These are phyloP conservation scores for Tonatia bakeri DNA, from an alignment of 2,113 vertebrate species.

Conservation along the genomic window DNA sequence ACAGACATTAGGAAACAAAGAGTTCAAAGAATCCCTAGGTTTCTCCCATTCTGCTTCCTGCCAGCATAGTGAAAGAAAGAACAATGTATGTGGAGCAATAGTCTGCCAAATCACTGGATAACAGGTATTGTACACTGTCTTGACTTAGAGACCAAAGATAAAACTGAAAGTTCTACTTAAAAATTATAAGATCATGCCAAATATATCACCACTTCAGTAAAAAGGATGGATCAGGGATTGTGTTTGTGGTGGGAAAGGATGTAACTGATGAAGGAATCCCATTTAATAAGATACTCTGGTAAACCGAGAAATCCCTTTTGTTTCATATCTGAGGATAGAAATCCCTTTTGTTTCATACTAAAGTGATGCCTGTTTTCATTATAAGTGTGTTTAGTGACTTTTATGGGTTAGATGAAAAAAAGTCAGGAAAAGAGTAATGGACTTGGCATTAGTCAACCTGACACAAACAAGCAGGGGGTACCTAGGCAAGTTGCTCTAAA, in stretches of 20 bases:
- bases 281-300: neutral
- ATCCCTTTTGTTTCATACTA: neutral
- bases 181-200: neutral
- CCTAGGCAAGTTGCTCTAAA: neutral
- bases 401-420: neutral
- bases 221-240: neutral
- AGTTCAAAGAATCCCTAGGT: neutral
- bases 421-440: neutral
- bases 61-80: neutral
- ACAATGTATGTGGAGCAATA: neutral
- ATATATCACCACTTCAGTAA: neutral
- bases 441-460: neutral
- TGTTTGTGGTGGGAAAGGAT: neutral
- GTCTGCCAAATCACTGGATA: neutral
- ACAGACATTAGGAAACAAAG: neutral
- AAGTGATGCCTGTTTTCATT: neutral
- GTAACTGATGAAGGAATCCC: neutral
- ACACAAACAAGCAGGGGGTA: neutral
- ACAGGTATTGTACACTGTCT: neutral
- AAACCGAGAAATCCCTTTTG: neutral
- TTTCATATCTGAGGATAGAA: neutral
- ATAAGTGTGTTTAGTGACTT: neutral
- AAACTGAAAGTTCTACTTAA: neutral
- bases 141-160: neutral
- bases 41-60: neutral